phyloP scores from a whole-genome alignment of 2,113 vertebrate species.

The Vicugna pacos region DNA sequence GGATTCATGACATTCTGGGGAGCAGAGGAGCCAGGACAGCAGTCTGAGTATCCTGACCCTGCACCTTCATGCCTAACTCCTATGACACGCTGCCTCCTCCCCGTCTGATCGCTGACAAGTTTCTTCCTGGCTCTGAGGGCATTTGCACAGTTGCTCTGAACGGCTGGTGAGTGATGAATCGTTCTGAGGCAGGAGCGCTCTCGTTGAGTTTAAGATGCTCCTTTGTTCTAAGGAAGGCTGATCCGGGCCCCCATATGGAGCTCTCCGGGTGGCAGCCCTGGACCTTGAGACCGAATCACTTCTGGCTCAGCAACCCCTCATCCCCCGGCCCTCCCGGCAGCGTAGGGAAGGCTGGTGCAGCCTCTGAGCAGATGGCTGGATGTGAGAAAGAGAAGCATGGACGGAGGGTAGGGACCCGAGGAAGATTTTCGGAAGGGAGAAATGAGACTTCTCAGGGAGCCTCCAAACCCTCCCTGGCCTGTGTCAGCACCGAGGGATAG shows the following conservation, averaged over 20 bases:
- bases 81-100: background rate
- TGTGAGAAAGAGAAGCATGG: background rate
- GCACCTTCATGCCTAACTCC: background rate
- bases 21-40: background rate
- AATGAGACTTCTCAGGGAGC: background rate
- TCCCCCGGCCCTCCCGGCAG: background rate
- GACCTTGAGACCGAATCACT: constrained; percentile 65
- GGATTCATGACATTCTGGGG: background rate
- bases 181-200: constrained; percentile 55
- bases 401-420: background rate
- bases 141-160: constrained; percentile 59
- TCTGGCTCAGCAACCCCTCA: constrained; percentile 66
- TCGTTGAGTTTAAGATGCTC: constrained; percentile 53
- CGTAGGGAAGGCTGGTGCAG: background rate
- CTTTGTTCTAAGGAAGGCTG: constrained; percentile 77
- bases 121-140: constrained; percentile 72
- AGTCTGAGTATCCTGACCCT: background rate
- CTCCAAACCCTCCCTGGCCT: no score
- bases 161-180: constrained; percentile 67
- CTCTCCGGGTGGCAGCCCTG: constrained; percentile 63
- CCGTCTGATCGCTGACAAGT: background rate
- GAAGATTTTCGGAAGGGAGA: background rate
- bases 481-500: background rate
- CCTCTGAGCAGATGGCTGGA: constrained; percentile 70
- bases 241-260: constrained; percentile 76